Base-by-base conservation (phyloP, 1,140 invertebrate genomes). In the Papilio machaon region DNA sequence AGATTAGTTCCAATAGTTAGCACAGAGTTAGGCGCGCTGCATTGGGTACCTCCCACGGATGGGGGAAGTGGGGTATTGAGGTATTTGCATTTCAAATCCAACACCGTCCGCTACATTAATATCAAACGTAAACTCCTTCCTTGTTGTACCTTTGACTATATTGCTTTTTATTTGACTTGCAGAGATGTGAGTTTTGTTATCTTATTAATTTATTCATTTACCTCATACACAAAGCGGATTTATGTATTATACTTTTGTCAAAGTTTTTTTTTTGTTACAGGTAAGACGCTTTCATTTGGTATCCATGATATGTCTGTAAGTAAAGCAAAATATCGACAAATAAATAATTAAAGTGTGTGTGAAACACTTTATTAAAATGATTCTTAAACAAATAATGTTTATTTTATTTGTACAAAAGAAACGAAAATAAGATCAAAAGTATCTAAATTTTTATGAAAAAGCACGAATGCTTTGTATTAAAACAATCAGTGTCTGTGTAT, bases 11-110 rank as follows among this genome's bases (percentile, higher is more conserved):
- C 38, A 3, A 43, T 2, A 43, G 38, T 43, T 43, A 7, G 38
- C 7, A 43, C 38, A 43, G 0, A 58, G 23, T 23, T 8, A 23
- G 64, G 11, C 2, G 10, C 11, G 64, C 64, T 15, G 30, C 23
- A 10, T 0, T 10, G 64, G 7, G 64, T 10, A 30, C 23, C 23
- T 30, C 23, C 23, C 23, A 30, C 23, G 23, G 23, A 6, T 4
- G 64, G 64, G 64, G 64, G 64, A 38, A 23, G 64, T n/a, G n/a
- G n/a, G 58, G 9, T 13, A 58, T 17, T 58, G 64, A 6, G 11
- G 64, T 30, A 38, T 70, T 70, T 13, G 64, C 64, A 70, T 70
- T 70, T 70, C 64, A 70, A 70, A 70, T 70, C 3, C 64, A 70
- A 70, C 30, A 30, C 30, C 30, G 64, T 70, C 64, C 23, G 64